phyloP scores from a whole-genome alignment of 2,888 invertebrate species.

The Salpingus planirostris region DNA sequence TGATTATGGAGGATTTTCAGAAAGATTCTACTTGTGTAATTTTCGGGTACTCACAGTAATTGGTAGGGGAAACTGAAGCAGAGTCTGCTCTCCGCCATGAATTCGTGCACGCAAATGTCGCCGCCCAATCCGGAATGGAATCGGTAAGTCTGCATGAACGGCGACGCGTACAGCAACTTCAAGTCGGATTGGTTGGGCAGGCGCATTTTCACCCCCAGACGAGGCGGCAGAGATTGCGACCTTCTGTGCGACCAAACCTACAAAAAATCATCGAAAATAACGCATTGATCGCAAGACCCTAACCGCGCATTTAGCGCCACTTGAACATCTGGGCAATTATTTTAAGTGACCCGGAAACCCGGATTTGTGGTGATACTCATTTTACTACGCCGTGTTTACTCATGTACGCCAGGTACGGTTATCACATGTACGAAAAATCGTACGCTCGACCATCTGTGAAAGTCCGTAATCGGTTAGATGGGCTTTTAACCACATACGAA shows the following conservation, averaged over 20 bases:
- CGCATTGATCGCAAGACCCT: background rate
- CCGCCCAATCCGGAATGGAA: conserved; percentile 88
- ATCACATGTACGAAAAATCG: too few relatives aligned
- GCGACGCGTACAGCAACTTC: conserved; percentile 66
- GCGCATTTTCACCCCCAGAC: conserved; percentile 71
- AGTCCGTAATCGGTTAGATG: too few relatives aligned
- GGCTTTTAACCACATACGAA: too few relatives aligned
- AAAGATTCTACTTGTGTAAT: background rate
- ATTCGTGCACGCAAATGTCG: conserved; percentile 87
- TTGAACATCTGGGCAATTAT: too few relatives aligned
- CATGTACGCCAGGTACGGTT: too few relatives aligned
- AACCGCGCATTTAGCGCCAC: background rate
- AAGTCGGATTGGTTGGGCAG: conserved; percentile 71
- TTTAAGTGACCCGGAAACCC: too few relatives aligned
- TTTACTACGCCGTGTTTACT: too few relatives aligned
- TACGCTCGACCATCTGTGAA: too few relatives aligned
- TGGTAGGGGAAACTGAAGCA: conserved; percentile 82
- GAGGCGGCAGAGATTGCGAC: conserved; percentile 77
- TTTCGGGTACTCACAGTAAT: conserved; percentile 59
- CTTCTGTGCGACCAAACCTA: conserved; percentile 56
- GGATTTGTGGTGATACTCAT: too few relatives aligned
- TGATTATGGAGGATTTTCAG: conserved; percentile 30
- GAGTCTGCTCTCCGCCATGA: conserved; percentile 82
- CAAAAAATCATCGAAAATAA: conserved; percentile 13
- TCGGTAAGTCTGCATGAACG: conserved; percentile 65